These are phyloP conservation scores for Eutrigla gurnardus DNA, from an alignment of 2,797 vertebrate species.

Conservation along the genomic window DNA sequence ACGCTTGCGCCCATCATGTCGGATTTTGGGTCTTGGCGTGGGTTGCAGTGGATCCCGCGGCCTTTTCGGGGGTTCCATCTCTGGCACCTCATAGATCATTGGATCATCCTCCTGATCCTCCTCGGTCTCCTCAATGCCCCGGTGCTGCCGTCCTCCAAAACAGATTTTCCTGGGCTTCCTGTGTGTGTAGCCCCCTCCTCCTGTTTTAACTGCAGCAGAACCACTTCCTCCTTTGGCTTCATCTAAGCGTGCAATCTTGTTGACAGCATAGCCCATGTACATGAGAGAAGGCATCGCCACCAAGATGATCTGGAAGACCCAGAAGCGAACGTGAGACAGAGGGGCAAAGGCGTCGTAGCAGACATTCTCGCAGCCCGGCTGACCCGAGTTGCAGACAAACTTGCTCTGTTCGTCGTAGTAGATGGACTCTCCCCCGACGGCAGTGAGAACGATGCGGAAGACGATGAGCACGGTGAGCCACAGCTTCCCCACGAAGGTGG, in stretches of 20 bases:
- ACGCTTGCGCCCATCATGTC: conserved; percentile 92
- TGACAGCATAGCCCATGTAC: conserved; percentile 95
- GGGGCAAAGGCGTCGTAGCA: conserved; percentile 98
- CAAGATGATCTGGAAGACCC: conserved; percentile 98
- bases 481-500: conserved; percentile 99
- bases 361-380: conserved; percentile 98
- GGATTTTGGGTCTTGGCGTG: conserved; percentile 86
- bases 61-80: conserved; percentile 87
- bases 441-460: conserved; percentile 97
- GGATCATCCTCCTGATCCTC: conserved; percentile 89
- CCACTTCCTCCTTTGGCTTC: conserved; percentile 81
- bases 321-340: conserved; percentile 96
- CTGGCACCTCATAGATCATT: conserved; percentile 93
- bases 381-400: conserved; percentile 97
- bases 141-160: conserved; percentile 85
- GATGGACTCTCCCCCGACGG: conserved; percentile 98
- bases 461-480: conserved; percentile 98
- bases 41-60: conserved; percentile 87
- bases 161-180: conserved; percentile 85
- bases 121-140: conserved; percentile 79
- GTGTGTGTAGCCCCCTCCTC: conserved; percentile 86
- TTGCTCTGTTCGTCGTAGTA: conserved; percentile 99
- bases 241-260: conserved; percentile 93
- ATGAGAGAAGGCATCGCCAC: conserved; percentile 95
- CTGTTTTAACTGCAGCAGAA: conserved; percentile 72